phyloP scores from a whole-genome alignment of 2,113 vertebrate species.

The Bufo gargarizans region DNA sequence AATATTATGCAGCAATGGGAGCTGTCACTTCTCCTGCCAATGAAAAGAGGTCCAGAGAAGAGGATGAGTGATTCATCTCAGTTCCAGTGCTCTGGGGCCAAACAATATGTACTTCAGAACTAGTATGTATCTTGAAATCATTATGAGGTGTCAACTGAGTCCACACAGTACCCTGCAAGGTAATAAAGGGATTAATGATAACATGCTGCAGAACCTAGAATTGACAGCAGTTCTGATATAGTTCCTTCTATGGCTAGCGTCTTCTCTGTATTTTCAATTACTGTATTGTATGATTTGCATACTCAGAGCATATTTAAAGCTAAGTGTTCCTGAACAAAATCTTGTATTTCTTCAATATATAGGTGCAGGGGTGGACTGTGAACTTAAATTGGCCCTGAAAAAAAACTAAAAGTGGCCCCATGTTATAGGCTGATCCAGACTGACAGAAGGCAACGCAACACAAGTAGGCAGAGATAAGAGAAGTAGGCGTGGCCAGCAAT shows the following conservation, averaged over 20 bases:
- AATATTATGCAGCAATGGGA: conserved; percentile 35
- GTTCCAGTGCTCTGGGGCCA: conserved; percentile 13
- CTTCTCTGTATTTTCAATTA: background rate
- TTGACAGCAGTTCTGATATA: background rate
- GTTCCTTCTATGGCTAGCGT: background rate
- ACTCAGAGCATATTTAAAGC: too few relatives aligned
- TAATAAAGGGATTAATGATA: conserved; percentile 11
- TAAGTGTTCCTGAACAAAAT: too few relatives aligned
- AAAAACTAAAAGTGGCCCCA: too few relatives aligned
- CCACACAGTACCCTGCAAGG: background rate
- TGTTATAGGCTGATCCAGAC: too few relatives aligned
- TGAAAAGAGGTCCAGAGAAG: conserved; percentile 29
- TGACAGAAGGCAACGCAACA: too few relatives aligned
- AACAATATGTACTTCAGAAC: conserved; percentile 20
- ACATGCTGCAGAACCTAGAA: background rate
- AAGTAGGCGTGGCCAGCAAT: too few relatives aligned
- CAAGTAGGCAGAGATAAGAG: too few relatives aligned
- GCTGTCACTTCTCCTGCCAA: conserved; percentile 23
- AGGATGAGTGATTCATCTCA: conserved; percentile 46
- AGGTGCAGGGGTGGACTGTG: background rate
- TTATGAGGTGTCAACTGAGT: conserved; percentile 26
- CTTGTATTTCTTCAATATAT: background rate
- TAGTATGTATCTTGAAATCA: conserved; percentile 9
- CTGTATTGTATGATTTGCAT: too few relatives aligned
- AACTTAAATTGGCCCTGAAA: too few relatives aligned